Conservation (phyloP, 2,797 vertebrate genomes). For the Smutsia gigantea region DNA sequence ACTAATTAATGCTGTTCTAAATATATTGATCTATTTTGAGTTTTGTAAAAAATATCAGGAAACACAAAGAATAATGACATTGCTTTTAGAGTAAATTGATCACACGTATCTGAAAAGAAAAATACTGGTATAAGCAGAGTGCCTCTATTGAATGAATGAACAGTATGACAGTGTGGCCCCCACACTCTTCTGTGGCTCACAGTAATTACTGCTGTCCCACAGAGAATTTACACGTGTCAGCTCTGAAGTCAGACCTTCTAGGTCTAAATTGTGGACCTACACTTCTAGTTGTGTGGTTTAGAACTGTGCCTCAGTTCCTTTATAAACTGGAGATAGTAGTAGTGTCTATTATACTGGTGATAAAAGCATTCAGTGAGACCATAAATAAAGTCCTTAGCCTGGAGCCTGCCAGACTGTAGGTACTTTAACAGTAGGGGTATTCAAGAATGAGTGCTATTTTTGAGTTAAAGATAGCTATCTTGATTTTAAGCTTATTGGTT, state of each 20-base stretch:
- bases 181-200: neutral
- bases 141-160: neutral
- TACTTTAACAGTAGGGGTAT: neutral
- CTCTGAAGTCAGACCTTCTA: neutral
- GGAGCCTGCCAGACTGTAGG: neutral
- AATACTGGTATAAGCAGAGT: neutral
- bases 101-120: neutral
- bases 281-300: neutral
- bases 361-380: neutral
- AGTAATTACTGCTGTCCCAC: neutral
- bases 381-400: neutral
- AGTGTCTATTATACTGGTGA: neutral
- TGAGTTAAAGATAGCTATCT: neutral
- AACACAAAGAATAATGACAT: neutral
- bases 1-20: neutral
- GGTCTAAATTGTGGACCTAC: neutral
- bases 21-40: neutral
- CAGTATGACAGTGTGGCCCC: neutral
- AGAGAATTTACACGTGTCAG: neutral
- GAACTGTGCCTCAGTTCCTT: neutral
- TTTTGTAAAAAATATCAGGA: slow-evolving; percentile 10
- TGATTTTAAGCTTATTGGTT: neutral
- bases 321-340: neutral
- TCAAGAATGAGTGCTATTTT: neutral
- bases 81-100: neutral